phyloP scores from a whole-genome alignment of 2,113 vertebrate genomes.

The Actenoides lindsayi region DNA sequence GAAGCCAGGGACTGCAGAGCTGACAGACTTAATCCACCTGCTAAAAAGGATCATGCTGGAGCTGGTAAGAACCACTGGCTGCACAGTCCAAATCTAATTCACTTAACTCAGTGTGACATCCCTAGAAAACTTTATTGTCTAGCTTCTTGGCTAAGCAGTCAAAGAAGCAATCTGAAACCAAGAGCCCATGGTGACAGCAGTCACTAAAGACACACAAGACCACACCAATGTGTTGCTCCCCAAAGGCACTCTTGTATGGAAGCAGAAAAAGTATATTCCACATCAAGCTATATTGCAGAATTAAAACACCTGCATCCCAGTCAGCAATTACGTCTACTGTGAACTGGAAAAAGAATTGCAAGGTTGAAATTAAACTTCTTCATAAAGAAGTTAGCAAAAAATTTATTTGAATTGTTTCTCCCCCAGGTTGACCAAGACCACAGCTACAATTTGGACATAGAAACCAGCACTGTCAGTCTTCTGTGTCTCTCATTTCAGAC shows the following conservation, averaged over 20 bases:
- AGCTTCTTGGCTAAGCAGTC: neutral
- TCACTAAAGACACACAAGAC: neutral
- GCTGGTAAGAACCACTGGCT: slow-evolving; percentile 60
- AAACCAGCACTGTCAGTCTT: neutral
- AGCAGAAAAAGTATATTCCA: neutral
- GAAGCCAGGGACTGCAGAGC: slow-evolving; percentile 59
- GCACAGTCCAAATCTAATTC: slow-evolving; percentile 22
- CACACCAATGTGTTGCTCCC: neutral
- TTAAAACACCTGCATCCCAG: neutral
- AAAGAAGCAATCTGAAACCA: neutral
- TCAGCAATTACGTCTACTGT: neutral
- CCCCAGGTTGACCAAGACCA: neutral
- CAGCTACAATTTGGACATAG: neutral
- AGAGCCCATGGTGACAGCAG: neutral
- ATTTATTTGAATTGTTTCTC: neutral
- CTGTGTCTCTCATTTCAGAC: neutral
- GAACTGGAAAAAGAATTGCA: neutral
- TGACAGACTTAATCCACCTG: slow-evolving; percentile 70
- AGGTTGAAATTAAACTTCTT: neutral
- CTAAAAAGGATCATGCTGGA: slow-evolving; percentile 72
- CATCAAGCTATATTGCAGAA: neutral
- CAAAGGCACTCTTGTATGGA: neutral
- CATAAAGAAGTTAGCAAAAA: neutral
- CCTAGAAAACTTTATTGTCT: neutral
- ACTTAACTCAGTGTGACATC: neutral